Percentiles rank a stretch among this genome's conserved stretches.
Conservation (phyloP, 2,888 invertebrate genomes). For the Synanthedon vespiformis region DNA sequence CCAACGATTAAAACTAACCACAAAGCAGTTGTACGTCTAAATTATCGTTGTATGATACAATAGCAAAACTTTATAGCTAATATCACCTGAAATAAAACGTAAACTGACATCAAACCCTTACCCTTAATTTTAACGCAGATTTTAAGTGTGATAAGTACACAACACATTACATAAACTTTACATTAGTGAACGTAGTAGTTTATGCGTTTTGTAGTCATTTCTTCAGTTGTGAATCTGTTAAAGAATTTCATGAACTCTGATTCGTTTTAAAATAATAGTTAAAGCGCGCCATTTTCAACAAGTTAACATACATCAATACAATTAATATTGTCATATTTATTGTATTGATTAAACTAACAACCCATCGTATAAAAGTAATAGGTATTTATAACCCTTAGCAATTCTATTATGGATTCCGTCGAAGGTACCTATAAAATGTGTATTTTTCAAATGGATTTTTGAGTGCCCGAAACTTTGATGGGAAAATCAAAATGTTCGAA, state of each 20-base stretch:
- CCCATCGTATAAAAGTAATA: too few species aligned
- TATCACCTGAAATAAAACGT: slow-evolving; percentile 32
- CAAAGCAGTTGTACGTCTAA: slow-evolving; percentile 23
- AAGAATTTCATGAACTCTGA: too few species aligned
- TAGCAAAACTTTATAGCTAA: slow-evolving; percentile 43
- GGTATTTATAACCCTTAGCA: slow-evolving; percentile 24
- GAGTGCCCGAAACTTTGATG: slow-evolving; percentile 65
- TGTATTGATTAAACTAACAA: too few species aligned
- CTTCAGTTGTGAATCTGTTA: too few species aligned
- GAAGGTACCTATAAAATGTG: slow-evolving; percentile 26
- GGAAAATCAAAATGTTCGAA: slow-evolving; percentile 60
- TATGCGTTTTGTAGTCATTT: too few species aligned
- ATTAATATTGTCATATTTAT: too few species aligned
- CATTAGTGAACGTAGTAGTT: too few species aligned
- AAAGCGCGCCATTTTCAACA: too few species aligned
- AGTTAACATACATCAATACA: too few species aligned
- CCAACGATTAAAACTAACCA: slow-evolving; percentile 57
- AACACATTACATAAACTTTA: not conserved
- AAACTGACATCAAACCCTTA: slow-evolving; percentile 25
- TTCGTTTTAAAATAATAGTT: too few species aligned
- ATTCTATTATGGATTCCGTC: slow-evolving; percentile 29
- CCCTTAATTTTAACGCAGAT: slow-evolving; percentile 33
- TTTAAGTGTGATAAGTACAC: slow-evolving; percentile 26
- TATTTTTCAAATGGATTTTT: slow-evolving; percentile 70
- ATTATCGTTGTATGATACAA: slow-evolving; percentile 18